Conservation (phyloP, 2,113 vertebrate genomes). For the Syngnathus scovelli region DNA sequence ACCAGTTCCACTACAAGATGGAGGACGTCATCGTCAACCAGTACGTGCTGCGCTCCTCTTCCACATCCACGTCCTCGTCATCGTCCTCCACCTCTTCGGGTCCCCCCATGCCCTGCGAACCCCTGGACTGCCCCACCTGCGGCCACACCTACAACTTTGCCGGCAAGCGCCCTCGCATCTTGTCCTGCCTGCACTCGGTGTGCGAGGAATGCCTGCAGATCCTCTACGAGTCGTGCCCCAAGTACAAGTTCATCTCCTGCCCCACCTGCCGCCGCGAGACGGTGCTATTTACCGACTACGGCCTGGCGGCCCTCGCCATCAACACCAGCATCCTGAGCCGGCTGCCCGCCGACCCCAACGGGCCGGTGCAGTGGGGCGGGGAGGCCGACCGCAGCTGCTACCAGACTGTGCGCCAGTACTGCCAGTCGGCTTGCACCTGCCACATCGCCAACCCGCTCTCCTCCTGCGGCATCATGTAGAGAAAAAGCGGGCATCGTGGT, state of each 20-base stretch:
- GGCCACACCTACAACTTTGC: slow-evolving; percentile 95
- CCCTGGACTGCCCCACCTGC: slow-evolving; percentile 94
- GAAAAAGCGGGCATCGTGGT: slow-evolving; percentile 39
- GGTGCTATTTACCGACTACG: slow-evolving; percentile 98
- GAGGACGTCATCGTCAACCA: slow-evolving; percentile 96
- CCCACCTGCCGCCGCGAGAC: slow-evolving; percentile 95
- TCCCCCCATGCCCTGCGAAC: slow-evolving; percentile 80
- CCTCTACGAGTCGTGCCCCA: slow-evolving; percentile 97
- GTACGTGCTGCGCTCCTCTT: slow-evolving; percentile 82
- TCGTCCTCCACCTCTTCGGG: slow-evolving; percentile 64
- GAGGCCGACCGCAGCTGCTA: slow-evolving; percentile 97
- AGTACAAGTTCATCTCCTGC: slow-evolving; percentile 99
- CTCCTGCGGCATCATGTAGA: slow-evolving; percentile 97
- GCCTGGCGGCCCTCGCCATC: slow-evolving; percentile 91
- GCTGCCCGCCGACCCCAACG: slow-evolving; percentile 83
- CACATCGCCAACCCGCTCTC: slow-evolving; percentile 92
- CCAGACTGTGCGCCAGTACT: slow-evolving; percentile 99
- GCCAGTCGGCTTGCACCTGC: slow-evolving; percentile 95
- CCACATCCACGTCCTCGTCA: slow-evolving; percentile 69
- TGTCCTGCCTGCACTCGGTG: slow-evolving; percentile 96
- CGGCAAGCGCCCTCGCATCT: slow-evolving; percentile 91
- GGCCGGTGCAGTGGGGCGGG: slow-evolving; percentile 87
- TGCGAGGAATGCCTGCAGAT: slow-evolving; percentile 99
- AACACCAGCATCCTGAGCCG: slow-evolving; percentile 97
- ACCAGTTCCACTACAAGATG: slow-evolving; percentile 87